Evolutionary conservation across 37 sponge, comb jelly and placozoan genomes (phyloP).

Genomic region (Spongia lamella): DNA sequence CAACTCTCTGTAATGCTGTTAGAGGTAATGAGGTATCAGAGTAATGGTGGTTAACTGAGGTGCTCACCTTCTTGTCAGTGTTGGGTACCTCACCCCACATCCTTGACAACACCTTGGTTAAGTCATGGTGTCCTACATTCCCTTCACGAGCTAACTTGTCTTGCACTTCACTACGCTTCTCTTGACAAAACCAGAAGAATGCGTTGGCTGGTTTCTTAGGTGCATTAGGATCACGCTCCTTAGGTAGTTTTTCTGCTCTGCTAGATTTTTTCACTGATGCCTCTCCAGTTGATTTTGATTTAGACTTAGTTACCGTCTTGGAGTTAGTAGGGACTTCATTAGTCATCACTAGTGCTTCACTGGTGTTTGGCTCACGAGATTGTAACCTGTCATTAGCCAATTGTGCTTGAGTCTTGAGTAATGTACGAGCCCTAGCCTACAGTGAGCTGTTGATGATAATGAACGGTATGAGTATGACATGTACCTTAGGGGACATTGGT

Average conservation of each 20-base stretch:
- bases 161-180: constrained; percentile 47
- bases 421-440: too few species aligned
- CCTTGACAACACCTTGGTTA: constrained; percentile 70
- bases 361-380: too few species aligned
- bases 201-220: constrained; percentile 83
- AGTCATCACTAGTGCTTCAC: too few species aligned
- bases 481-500: too few species aligned
- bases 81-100: constrained; percentile 59
- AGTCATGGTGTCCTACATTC: constrained; percentile 69
- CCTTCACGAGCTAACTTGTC: constrained; percentile 50
- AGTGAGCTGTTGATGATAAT: too few species aligned
- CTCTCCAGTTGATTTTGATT: background rate
- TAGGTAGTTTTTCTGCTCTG: background rate
- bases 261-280: background rate
- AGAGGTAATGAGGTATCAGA: background rate
- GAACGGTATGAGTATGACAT: too few species aligned
- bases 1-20: constrained; percentile 59
- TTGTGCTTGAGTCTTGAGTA: too few species aligned
- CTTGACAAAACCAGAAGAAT: constrained; percentile 84
- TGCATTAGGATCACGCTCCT: constrained; percentile 54
- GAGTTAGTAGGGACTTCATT: background rate
- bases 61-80: constrained; percentile 73
- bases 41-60: background rate
- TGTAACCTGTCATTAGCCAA: too few species aligned
- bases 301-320: background rate